Evolutionary conservation across 2,797 vertebrate genomes (phyloP), one percentile per base, ranked within the genome.

Genomic region (Pangasius djambal): DNA sequence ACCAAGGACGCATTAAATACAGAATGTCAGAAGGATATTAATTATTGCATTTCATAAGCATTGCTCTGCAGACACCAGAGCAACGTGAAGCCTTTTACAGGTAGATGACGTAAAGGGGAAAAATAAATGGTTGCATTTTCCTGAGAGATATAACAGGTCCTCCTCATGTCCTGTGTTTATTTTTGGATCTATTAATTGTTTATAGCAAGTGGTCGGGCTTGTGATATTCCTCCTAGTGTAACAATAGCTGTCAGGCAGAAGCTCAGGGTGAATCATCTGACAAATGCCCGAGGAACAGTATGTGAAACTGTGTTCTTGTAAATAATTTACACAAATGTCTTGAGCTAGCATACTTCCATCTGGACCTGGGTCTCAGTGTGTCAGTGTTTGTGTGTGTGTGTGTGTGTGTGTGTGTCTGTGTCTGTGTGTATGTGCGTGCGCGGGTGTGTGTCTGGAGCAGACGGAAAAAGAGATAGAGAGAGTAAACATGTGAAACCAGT

Each of bases 161-260:
- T 67, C 69, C 40, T 83, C 34, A 65, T 82, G 72, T 77, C 83
- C 83, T 90, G 77, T 90, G 87, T 90, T 92, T 92, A 91, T 93
- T 92, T 90, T 88, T 86, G 87, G 88, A 78, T 75, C 34, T 90
- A 85, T 91, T 88, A 91, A 91, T 90, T 90, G 91, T 92, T 91
- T 90, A 86, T 90, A 87, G 77, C 25, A 79, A 90, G 85, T 50
- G 28, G 50, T 84, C 44, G 25, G 79, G 25, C 83, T 87, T 88
- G 74, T 72, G 59, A 67, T 89, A 87, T 77, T 81, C 74, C 75
- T 87, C 86, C 83, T 87, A 86, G 50, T 40, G 61, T 72, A 79
- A 84, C 70, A 83, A 88, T 82, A 88, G 83, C 77, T 59, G 52
- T 88, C 74, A 87, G 85, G 87, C 85, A 69, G 86, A 85, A 87